phyloP scores from a whole-genome alignment of 2,797 vertebrate species.

The Serranus cabrilla region DNA sequence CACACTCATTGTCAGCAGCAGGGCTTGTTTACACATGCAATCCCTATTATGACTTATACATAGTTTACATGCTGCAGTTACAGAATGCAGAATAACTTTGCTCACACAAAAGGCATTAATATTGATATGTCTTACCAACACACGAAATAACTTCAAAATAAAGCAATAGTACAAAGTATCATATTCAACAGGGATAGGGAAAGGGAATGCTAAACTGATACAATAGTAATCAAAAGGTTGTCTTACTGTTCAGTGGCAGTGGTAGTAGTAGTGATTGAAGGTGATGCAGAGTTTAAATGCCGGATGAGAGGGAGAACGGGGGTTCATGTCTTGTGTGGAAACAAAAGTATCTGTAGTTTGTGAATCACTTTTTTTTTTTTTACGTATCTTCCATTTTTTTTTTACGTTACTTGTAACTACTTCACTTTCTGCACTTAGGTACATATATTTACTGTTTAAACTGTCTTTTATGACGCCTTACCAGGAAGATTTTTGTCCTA shows the following conservation, averaged over 20 bases:
- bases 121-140: constrained; percentile 13
- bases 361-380: too few relatives aligned
- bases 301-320: too few relatives aligned
- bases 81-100: constrained; percentile 16
- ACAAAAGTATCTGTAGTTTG: too few relatives aligned
- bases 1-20: constrained; percentile 34
- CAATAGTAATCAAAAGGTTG: not conserved
- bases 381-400: too few relatives aligned
- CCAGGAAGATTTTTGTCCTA: too few relatives aligned
- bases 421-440: too few relatives aligned
- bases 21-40: constrained; percentile 36
- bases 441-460: too few relatives aligned
- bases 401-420: too few relatives aligned
- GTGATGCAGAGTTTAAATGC: too few relatives aligned
- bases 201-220: not conserved
- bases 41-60: constrained; percentile 30
- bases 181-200: not conserved
- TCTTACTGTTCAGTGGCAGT: not conserved
- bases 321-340: too few relatives aligned
- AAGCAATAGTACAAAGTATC: not conserved
- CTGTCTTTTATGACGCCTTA: too few relatives aligned
- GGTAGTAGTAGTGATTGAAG: too few relatives aligned
- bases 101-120: constrained; percentile 8
- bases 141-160: not conserved
- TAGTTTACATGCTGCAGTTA: constrained; percentile 15